A percentile compares a stretch with the other conserved stretches of the same genome.
Evolutionary conservation across 1,140 invertebrate genomes (phyloP).

Genomic region (Cylas formicarius): DNA sequence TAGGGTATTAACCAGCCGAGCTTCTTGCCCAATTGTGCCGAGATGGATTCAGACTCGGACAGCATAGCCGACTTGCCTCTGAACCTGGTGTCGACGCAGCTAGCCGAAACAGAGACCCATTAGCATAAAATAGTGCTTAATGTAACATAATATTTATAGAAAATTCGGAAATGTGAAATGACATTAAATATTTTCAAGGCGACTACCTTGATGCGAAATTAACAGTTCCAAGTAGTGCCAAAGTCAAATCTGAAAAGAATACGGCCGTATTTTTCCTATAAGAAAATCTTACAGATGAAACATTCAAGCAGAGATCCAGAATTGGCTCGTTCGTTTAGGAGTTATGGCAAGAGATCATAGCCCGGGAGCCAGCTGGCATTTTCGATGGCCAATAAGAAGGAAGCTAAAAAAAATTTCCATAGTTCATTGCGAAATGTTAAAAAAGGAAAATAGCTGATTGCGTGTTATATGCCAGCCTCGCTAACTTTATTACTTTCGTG

Average conservation of each 20-base stretch:
- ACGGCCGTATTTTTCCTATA: background rate
- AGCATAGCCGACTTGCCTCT: conserved; percentile 38
- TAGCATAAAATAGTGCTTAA: conserved; percentile 17
- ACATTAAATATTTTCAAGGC: background rate
- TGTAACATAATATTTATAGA: conserved; percentile 2
- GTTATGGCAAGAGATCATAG: too few species aligned
- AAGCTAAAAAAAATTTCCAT: too few species aligned
- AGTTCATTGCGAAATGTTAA: too few species aligned
- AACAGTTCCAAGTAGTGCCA: conserved; percentile 1
- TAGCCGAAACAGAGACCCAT: conserved; percentile 39
- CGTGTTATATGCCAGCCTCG: too few species aligned
- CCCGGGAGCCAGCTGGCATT: too few species aligned
- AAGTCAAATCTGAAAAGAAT: conserved; percentile 2
- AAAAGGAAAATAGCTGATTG: too few species aligned
- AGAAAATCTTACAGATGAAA: background rate
- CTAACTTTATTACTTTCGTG: too few species aligned
- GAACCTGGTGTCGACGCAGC: conserved; percentile 40
- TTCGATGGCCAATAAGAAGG: too few species aligned
- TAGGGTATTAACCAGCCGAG: conserved; percentile 29
- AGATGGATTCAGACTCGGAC: conserved; percentile 38
- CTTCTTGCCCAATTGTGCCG: conserved; percentile 32
- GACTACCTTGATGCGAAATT: background rate
- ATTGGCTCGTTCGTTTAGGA: too few species aligned
- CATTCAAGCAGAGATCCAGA: too few species aligned
- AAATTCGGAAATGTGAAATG: background rate